A percentile compares a stretch with the other conserved stretches of the same genome.
These are phyloP conservation scores for Yponomeuta malinellus DNA, from an alignment of 2,888 invertebrate genomes.

Conservation along the genomic window DNA sequence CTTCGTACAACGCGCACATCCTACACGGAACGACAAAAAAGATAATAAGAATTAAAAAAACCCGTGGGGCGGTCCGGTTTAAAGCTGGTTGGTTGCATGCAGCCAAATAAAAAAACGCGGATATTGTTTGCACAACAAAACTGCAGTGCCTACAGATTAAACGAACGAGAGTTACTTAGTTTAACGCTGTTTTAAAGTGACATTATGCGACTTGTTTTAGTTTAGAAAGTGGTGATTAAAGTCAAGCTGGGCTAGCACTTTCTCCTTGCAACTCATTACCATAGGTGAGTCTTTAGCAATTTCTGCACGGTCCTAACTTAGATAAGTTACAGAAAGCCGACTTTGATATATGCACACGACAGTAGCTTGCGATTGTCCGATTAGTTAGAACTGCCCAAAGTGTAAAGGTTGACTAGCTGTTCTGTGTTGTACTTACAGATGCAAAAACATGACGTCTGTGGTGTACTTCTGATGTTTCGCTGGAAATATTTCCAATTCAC, in stretches of 20 bases:
- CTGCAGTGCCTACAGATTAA: neutral
- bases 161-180: neutral
- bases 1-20: slow-evolving; percentile 43
- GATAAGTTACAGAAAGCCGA: neutral
- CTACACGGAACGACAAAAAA: slow-evolving; percentile 37
- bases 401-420: too few relatives aligned
- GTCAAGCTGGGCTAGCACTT: neutral
- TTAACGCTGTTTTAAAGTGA: neutral
- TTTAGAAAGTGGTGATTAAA: neutral
- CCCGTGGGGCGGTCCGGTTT: slow-evolving; percentile 46
- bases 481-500: too few relatives aligned
- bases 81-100: slow-evolving; percentile 12
- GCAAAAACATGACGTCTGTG: too few relatives aligned
- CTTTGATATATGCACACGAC: neutral
- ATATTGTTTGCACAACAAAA: slow-evolving; percentile 1
- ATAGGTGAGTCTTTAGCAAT: neutral
- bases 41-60: slow-evolving; percentile 47
- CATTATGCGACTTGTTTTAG: neutral
- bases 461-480: too few relatives aligned
- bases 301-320: neutral
- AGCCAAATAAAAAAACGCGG: neutral
- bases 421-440: too few relatives aligned
- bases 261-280: neutral
- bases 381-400: too few relatives aligned
- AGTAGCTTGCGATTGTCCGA: too few relatives aligned